Percentiles rank a stretch among this genome's conserved stretches.
Evolutionary conservation across 1,140 invertebrate species (phyloP).

Genomic region (Drosophila erecta): DNA sequence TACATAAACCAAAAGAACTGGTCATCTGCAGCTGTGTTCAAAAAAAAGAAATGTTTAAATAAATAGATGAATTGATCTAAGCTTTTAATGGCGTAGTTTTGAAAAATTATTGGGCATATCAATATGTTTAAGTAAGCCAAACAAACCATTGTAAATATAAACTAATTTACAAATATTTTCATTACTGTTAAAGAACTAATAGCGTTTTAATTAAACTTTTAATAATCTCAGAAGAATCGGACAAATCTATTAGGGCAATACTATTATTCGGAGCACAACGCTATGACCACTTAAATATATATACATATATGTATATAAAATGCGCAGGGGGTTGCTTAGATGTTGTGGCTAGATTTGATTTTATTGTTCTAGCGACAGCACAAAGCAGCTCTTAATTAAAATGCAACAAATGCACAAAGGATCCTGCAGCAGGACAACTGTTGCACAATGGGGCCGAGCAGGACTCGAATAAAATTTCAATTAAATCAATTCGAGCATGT

Average conservation of each 20-base stretch:
- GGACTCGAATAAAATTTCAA: constrained; percentile 55
- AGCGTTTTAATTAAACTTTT: too few relatives aligned
- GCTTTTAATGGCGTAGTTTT: too few relatives aligned
- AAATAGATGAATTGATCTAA: neutral
- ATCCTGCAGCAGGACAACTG: constrained; percentile 34
- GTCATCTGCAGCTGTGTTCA: constrained; percentile 6
- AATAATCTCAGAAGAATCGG: too few relatives aligned
- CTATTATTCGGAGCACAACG: constrained; percentile 8
- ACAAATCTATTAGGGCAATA: neutral
- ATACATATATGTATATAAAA: constrained; percentile 1
- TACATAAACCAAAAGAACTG: constrained; percentile 34
- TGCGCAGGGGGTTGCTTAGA: constrained; percentile 22
- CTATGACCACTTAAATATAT: constrained; percentile 6
- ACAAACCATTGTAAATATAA: too few relatives aligned
- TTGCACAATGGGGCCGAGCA: constrained; percentile 32
- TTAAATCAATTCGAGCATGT: constrained; percentile 59
- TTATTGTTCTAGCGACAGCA: constrained; percentile 27
- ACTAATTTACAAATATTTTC: too few relatives aligned
- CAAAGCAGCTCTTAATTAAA: constrained; percentile 73
- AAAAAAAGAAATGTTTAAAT: neutral
- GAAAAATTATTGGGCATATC: too few relatives aligned
- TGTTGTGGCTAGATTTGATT: constrained; percentile 35
- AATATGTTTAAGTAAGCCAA: too few relatives aligned
- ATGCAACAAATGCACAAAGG: constrained; percentile 62
- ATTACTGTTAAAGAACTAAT: too few relatives aligned